phyloP scores from a whole-genome alignment of 2,888 invertebrate species.

The Dolichopus griseipennis region DNA sequence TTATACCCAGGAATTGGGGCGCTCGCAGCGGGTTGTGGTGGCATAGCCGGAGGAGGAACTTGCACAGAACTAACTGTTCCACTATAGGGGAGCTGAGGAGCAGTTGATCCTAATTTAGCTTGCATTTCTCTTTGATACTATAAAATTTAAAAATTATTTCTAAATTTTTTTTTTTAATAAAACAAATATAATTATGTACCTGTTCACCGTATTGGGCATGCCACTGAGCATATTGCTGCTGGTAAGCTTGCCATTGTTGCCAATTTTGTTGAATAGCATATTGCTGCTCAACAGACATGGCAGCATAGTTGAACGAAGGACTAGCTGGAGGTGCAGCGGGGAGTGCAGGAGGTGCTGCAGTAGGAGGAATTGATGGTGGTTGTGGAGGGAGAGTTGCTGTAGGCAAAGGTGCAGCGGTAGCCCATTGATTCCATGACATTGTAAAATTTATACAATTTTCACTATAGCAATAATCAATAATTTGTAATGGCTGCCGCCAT shows the following conservation, averaged over 20 bases:
- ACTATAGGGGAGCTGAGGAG: slow-evolving; percentile 18
- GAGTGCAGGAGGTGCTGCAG: background rate
- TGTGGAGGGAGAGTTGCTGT: background rate
- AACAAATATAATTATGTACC: slow-evolving; percentile 26
- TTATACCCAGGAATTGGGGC: slow-evolving; percentile 17
- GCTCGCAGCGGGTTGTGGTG: slow-evolving; percentile 20
- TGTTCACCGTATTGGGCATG: slow-evolving; percentile 43
- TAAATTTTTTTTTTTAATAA: background rate
- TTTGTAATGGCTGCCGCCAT: background rate
- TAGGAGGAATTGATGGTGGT: background rate
- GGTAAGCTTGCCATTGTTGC: slow-evolving; percentile 43
- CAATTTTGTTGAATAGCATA: slow-evolving; percentile 41
- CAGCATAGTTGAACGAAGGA: slow-evolving; percentile 35
- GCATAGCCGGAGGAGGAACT: slow-evolving; percentile 22
- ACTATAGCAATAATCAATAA: background rate
- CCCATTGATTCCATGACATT: slow-evolving; percentile 8
- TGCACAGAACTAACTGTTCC: slow-evolving; percentile 20
- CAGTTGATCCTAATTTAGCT: slow-evolving; percentile 28
- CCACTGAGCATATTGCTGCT: slow-evolving; percentile 42
- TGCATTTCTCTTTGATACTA: slow-evolving; percentile 43
- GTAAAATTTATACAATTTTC: background rate
- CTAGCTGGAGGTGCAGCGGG: slow-evolving; percentile 10
- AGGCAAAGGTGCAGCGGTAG: too few species aligned
- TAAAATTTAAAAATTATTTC: background rate
- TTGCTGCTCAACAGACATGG: slow-evolving; percentile 40